Conservation (phyloP, 2,888 invertebrate genomes). For the Drosophila borborema region DNA sequence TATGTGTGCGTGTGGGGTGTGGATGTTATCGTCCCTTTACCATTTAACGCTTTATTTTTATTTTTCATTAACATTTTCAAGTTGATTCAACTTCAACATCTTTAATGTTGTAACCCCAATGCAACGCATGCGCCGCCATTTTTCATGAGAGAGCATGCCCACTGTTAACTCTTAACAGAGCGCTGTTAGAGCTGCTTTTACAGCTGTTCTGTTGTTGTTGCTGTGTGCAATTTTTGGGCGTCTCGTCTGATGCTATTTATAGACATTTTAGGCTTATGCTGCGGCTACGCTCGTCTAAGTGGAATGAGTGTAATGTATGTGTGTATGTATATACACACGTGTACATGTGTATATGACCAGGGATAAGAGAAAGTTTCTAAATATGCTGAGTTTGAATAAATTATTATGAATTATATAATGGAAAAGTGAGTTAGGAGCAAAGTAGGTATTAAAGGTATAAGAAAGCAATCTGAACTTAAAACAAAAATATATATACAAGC, state of each 20-base stretch:
- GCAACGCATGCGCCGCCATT: conserved; percentile 65
- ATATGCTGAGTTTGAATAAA: background rate
- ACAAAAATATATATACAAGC: background rate
- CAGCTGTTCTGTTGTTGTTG: conserved; percentile 31
- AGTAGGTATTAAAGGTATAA: no score
- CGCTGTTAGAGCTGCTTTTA: conserved; percentile 21
- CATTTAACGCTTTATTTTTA: conserved; percentile 61
- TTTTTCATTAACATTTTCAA: conserved; percentile 78
- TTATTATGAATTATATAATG: background rate
- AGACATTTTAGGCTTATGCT: conserved; percentile 51
- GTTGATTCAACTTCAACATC: conserved; percentile 53
- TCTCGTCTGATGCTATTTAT: conserved; percentile 55
- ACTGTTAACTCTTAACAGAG: conserved; percentile 43
- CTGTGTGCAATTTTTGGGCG: conserved; percentile 43
- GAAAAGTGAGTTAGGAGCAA: background rate
- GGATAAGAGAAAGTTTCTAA: conserved; percentile 2
- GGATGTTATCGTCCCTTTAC: conserved; percentile 39
- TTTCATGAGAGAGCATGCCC: conserved; percentile 5
- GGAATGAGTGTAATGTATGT: conserved; percentile 2
- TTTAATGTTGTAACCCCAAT: conserved; percentile 48
- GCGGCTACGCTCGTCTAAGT: conserved; percentile 7
- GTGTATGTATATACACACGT: background rate
- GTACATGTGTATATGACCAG: conserved; percentile 11
- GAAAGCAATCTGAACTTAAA: background rate
- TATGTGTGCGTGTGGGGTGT: conserved; percentile 21